These are phyloP conservation scores for Anguilla anguilla DNA, from an alignment of 2,797 vertebrate genomes.

Conservation along the genomic window DNA sequence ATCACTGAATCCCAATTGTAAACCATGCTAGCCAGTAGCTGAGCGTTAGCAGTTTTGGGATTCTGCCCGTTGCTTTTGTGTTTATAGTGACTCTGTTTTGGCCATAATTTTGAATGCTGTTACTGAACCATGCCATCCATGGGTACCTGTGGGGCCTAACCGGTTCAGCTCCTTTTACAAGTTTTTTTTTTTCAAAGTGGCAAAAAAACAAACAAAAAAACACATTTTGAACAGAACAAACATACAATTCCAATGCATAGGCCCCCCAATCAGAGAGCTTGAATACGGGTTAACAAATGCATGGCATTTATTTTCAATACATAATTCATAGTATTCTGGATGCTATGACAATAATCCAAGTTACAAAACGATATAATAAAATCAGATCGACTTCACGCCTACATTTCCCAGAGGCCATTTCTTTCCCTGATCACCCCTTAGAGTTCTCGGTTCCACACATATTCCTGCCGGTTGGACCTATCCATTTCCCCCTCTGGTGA, in stretches of 20 bases:
- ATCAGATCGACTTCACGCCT: neutral
- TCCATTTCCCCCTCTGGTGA: too few relatives aligned
- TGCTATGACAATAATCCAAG: neutral
- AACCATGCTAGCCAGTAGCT: too few relatives aligned
- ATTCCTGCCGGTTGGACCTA: neutral
- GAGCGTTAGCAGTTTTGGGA: too few relatives aligned
- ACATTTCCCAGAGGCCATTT: neutral
- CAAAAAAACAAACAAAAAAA: neutral
- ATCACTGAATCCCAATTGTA: too few relatives aligned
- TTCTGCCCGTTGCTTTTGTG: too few relatives aligned
- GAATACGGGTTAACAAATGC: neutral
- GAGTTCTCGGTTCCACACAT: neutral
- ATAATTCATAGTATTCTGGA: conserved; percentile 6
- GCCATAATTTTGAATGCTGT: neutral
- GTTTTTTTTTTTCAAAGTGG: neutral
- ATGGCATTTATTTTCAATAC: conserved; percentile 21
- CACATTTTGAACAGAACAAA: neutral
- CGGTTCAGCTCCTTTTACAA: neutral
- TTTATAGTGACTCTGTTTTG: neutral
- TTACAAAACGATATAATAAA: neutral
- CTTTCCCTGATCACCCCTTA: neutral
- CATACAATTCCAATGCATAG: neutral
- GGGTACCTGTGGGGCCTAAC: neutral
- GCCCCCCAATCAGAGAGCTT: neutral
- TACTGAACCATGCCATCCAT: neutral